Conservation (phyloP, 2,797 vertebrate species). For the Spinus olivaceus region DNA sequence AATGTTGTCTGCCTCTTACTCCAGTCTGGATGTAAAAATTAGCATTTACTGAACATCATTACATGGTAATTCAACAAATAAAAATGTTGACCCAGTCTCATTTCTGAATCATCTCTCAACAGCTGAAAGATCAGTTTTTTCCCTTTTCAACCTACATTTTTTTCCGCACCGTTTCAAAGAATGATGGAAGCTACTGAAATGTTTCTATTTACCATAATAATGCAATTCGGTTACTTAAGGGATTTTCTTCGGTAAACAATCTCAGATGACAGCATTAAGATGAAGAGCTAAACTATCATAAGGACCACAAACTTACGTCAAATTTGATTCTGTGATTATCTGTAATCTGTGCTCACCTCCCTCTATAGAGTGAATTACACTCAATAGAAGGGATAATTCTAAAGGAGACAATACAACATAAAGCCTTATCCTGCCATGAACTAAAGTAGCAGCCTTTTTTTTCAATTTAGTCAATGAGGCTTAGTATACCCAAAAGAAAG, state of each 20-base stretch:
- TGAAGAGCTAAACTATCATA: conserved; percentile 36
- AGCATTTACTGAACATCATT: not conserved
- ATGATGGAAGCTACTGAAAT: conserved; percentile 40
- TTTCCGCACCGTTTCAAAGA: not conserved
- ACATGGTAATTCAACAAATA: not conserved
- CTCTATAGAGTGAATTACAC: conserved; percentile 14
- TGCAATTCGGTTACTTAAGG: conserved; percentile 4
- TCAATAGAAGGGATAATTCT: conserved; percentile 53
- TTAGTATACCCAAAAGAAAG: conserved; percentile 44
- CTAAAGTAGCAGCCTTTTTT: conserved; percentile 49
- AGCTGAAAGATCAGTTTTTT: not conserved
- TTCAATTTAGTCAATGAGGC: conserved; percentile 51
- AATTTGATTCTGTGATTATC: conserved; percentile 48
- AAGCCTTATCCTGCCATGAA: conserved; percentile 54
- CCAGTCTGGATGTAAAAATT: not conserved
- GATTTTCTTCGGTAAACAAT: conserved; percentile 35
- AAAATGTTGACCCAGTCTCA: not conserved
- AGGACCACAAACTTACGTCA: conserved; percentile 40
- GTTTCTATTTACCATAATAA: conserved; percentile 53
- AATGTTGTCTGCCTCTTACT: not conserved
- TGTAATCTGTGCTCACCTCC: conserved; percentile 53
- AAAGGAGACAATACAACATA: conserved; percentile 59
- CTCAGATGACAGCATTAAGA: conserved; percentile 44
- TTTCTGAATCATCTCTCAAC: not conserved
- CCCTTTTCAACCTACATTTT: conserved; percentile 27